Evolutionary conservation across 37 sponge, comb jelly and placozoan species (phyloP).

Genomic region (Dysidea cf. avara): DNA sequence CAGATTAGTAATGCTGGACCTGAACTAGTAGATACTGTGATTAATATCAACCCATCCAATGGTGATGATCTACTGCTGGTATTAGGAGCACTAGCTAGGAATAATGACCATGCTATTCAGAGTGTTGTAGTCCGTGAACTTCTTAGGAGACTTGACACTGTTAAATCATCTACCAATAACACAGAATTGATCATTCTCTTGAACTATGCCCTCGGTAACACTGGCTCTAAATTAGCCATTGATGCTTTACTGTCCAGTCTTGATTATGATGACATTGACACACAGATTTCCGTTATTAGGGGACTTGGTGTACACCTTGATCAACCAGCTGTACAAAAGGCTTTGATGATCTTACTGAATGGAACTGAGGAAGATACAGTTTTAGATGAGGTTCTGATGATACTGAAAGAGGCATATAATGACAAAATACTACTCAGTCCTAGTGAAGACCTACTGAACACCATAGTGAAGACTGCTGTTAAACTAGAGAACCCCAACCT

Average conservation of each 20-base stretch:
- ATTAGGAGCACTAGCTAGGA: too few species aligned
- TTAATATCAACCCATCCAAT: too few species aligned
- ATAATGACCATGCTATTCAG: too few species aligned
- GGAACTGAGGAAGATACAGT: background rate
- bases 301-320: slow-evolving; percentile 18
- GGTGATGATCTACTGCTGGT: too few species aligned
- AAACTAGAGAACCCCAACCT: slow-evolving; percentile 19
- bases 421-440: background rate
- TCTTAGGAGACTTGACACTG: background rate
- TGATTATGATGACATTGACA: slow-evolving; percentile 19
- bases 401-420: background rate
- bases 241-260: slow-evolving; percentile 19
- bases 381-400: background rate
- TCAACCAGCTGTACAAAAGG: slow-evolving; percentile 13
- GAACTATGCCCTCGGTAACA: slow-evolving; percentile 49
- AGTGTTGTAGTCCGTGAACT: too few species aligned
- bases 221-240: slow-evolving; percentile 16
- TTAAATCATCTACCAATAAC: background rate
- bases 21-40: too few species aligned
- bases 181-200: slow-evolving; percentile 11
- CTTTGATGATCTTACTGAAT: background rate
- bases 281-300: slow-evolving; percentile 31
- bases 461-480: slow-evolving; percentile 4
- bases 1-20: too few species aligned
- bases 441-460: background rate